Base-by-base conservation (phyloP, 1,140 invertebrate genomes). In the Drosophila sp. region DNA sequence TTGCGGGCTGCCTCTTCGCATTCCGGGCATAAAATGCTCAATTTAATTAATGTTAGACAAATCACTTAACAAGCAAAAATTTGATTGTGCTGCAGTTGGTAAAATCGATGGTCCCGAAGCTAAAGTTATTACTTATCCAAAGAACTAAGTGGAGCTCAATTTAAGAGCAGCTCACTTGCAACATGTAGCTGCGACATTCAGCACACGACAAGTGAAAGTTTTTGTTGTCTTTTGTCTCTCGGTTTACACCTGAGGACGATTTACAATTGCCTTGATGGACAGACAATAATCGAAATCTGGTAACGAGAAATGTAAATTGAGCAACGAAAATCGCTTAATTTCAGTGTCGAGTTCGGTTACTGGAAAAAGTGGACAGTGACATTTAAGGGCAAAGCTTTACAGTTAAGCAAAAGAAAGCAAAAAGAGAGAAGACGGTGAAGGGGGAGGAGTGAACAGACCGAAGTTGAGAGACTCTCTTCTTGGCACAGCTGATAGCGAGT, bases 281-380 rank as follows among this genome's bases (percentile, higher is more conserved):
- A 56, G 65, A 83, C 80, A 89, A 89, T 82, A 89, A 87, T 72
- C 73, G 84, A 89, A 77, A 83, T 61, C 50, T 40, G 29, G 51
- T 43, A 75, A 58, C 58, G 62, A 63, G 61, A 89, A 87, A 87
- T 89, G 83, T 82, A 87, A 87, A 87, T 82, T 72, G 66, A 76
- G 65, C 18, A 56, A 76, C 69, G 84, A 84, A 89, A 89, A 89
- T 89, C 84, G 80, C 83, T 89, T 89, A 62, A 89, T 89, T 89
- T 83, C 64, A 34, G 41, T 32, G 13, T 58, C 38, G 58, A 74
- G 29, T 51, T 43, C 38, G 53, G 36, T n/a, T 34, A 38, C 41
- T 66, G 61, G 29, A 21, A 40, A 56, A n/a, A 46, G n/a, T 32
- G n/a, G n/a, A 9, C 38, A 69, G 40, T 64, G 59, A 72, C 64